Evolutionary conservation across 2,113 vertebrate species (phyloP), one percentile per base, ranked within the genome.

Genomic region (Lipophrys pholis): DNA sequence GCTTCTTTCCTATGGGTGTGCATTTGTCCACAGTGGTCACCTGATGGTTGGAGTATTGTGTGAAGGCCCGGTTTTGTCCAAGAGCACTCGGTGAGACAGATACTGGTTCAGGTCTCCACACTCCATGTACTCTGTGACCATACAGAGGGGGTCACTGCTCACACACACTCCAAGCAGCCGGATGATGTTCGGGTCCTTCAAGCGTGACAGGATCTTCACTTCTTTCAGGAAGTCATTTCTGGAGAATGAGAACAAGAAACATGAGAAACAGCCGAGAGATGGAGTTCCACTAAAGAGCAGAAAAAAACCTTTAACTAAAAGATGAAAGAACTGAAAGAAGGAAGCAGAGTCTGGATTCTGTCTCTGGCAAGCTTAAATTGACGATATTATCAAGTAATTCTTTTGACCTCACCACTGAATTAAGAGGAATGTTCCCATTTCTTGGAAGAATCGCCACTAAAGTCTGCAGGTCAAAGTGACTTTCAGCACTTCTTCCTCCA

Each of bases 121-220:
- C 89, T 96, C 96, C 97, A 98, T 98, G 92, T 97, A 98, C 76
- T 98, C 97, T 0, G 96, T 97, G 51, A 98, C 95, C 96, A 98
- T 97, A 70, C 95, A 97, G 21, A 96, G 93, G 0, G 97, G 96
- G 57, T 97, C 96, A 0, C 95, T 96, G 84, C 95, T 95, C 82
- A 95, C 94, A 43, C 96, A 98, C 78, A 97, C 96, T 0, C 97
- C 97, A 85, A 98, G 88, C 64, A 98, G 93, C n/a, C 94, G 92
- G 82, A 98, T 96, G 86, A 98, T 97, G 91, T 98, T 97, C 0
- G 95, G 95, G 86, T 98, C 96, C 81, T 96, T 96, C 42, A 98
- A 89, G 11, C 97, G 92, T 0, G 96, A 97, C 90, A 97, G 88
- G 83, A 97, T 97, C 92, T 97, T 97, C 60, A 97, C 95, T 76